Base-by-base conservation (phyloP, 2,113 vertebrate species). In the Poicephalus gulielmi region DNA sequence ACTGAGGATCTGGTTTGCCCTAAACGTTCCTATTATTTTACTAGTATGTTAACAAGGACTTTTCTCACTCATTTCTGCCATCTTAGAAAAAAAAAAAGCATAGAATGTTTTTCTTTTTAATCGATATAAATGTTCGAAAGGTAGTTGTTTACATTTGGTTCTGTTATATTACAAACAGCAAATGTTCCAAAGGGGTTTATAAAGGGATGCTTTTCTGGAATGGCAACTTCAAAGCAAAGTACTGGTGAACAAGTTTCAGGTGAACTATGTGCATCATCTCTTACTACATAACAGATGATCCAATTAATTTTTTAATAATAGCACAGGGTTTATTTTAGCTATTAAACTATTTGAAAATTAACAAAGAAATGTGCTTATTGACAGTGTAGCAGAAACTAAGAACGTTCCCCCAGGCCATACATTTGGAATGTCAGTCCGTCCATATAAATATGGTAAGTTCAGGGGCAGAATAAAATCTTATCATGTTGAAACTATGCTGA, bases 371-470 rank as follows among this genome's bases (percentile, higher is more conserved):
- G 16, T 97, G 83, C 83, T 94, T 66, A 64, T 96, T 96, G 84
- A 63, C 91, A 98, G 98, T n/a, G 96, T 97, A 95, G 97, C 95
- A 92, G 98, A 98, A 81, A 98, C 97, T 27, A 95, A 95, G 96
- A 98, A 93, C 30, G 94, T 98, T 91, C 78, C 96, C 41, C 89
- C 94, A 92, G 97, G 73, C 68, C 94, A 94, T 81, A 97, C 97
- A 46, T 98, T 98, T 98, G 98, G 98, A 79, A 66, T 86, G 64
- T 71, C 95, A 55, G 31, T 87, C 25, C 44, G 1, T 69, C 83
- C 92, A 78, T 96, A 98, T 28, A 89, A 96, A 37, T 96, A 93
- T 39, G 97, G 98, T 98, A 98, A 98, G 77, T 96, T 94, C 46
- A 71, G 55, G 9, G 11, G 31, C 39, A 76, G 75, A 57, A 79